These are phyloP conservation scores for Phodopus roborovskii DNA, from an alignment of 2,113 vertebrate species.

Conservation along the genomic window DNA sequence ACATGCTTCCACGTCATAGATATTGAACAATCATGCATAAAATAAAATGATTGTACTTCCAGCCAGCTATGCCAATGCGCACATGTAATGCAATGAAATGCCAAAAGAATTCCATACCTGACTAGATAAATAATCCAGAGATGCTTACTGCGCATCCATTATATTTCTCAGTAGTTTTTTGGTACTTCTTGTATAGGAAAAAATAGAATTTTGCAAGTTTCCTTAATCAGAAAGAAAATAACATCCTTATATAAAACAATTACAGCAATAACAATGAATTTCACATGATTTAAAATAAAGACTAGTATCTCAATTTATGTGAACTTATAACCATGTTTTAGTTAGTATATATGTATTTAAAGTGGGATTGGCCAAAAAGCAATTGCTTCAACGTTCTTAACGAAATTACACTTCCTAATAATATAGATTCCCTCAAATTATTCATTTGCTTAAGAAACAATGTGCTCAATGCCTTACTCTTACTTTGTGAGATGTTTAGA, in stretches of 20 bases:
- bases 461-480: constrained; percentile 2
- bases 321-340: constrained; percentile 35
- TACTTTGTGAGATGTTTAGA: not conserved
- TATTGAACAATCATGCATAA: not conserved
- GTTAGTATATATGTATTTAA: constrained; percentile 14
- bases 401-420: constrained; percentile 44
- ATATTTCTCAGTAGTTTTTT: constrained; percentile 93
- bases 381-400: constrained; percentile 21
- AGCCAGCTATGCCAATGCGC: not conserved
- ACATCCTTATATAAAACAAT: not conserved
- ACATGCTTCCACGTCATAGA: not conserved
- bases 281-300: constrained; percentile 22
- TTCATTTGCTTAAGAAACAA: constrained; percentile 45
- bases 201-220: constrained; percentile 92
- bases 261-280: constrained; percentile 35
- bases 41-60: not conserved
- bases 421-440: constrained; percentile 3
- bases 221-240: constrained; percentile 84
- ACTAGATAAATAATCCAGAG: constrained; percentile 92
- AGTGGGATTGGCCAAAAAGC: not conserved
- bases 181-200: constrained; percentile 92
- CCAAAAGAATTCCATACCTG: constrained; percentile 86
- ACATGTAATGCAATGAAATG: not conserved
- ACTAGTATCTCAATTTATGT: constrained; percentile 24
- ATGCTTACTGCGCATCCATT: constrained; percentile 93